Base-by-base conservation (phyloP, 2,888 invertebrate species). In the Drosophila mimetica region DNA sequence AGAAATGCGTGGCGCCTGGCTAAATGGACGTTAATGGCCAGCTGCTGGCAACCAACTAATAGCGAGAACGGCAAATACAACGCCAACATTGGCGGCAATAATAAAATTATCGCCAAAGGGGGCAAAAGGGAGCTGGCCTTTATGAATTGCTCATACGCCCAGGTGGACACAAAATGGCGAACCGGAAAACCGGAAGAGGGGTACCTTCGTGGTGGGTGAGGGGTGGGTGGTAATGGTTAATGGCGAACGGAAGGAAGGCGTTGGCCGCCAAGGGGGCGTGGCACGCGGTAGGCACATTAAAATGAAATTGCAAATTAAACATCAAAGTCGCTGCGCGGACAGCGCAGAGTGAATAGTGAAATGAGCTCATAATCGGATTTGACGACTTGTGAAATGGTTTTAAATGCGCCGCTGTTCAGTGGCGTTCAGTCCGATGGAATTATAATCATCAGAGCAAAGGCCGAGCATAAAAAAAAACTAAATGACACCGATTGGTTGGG, bases 251-350 rank as follows among this genome's bases (percentile, higher is more conserved):
- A 53, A 64, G 57, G 41, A 53, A 42, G 34, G 39, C 13, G 46
- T 6, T 36, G 39, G 34, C 8, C 32, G 1, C 8, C 6, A 16
- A 37, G 32, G 28, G 28, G n/a, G 36, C 18, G 20, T 42, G 25
- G 11, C 28, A 60, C 55, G 16, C 39, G 55, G 70, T 72, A 66
- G 73, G 77, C 75, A 61, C 86, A 83, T 86, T 86, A 80, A 83
- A 88, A 83, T 88, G 75, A 88, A 83, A 83, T 83, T 88, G 88
- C 75, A 88, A 83, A 83, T 83, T 88, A 86, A 88, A 88, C 88
- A 88, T 88, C 88, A 83, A 88, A 88, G 88, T 86, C 80, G 72
- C 69, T 74, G 59, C 22, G 73, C 59, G 71, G 71, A 54, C 86
- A 66, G 50, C 74, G 44, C 20, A 22, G 55, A 55, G 47, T 47